Base-by-base conservation (phyloP, 1,140 invertebrate genomes). In the Phenacoccus solenopsis region DNA sequence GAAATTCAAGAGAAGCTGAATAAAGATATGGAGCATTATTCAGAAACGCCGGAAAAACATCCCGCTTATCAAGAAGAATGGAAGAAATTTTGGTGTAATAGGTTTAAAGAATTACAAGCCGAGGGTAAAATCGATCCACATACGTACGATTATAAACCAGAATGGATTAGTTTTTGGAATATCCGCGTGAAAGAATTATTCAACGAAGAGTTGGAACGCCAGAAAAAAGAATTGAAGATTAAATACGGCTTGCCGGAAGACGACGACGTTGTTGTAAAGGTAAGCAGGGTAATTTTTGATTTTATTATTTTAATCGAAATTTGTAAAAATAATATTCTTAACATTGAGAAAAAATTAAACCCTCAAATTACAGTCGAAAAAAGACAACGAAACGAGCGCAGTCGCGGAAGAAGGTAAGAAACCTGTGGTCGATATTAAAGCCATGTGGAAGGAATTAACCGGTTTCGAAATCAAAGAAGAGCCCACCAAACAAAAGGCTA, bases 141-240 rank as follows among this genome's bases (percentile, higher is more conserved):
- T 35, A 87, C 86, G 57, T 85, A 91, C 76, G 90, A 93, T 75
- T 92, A 90, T 75, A 92, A 91, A 74, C 88, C 90, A 0, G 90
- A 93, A 74, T 93, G 90, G 90, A 91, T 91, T 56, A 79, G 84
- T 32, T 91, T 85, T 75, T 93, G 90, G 90, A 90, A 88, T 75
- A 84, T 85, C 70, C 82, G 88, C 16, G 89, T 91, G 85, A 84
- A 87, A 24, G 87, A 91, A 71, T 77, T 93, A 1, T 87, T 90
- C 74, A 82, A 84, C 13, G 84, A 85, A 22, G 87, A 89, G 71
- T 68, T 90, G 5, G 80, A 83, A 35, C 76, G 79, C 9, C 79
- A 84, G 24, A 82, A 83, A 72, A 84, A 82, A 71, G 82, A 84
- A 32, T 80, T 85, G 4, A 80, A 81, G 35, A 80, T 81, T 7